Evolutionary conservation across 2,797 vertebrate species (phyloP), one percentile per base, ranked within the genome.

Genomic region (Coreius guichenoti): DNA sequence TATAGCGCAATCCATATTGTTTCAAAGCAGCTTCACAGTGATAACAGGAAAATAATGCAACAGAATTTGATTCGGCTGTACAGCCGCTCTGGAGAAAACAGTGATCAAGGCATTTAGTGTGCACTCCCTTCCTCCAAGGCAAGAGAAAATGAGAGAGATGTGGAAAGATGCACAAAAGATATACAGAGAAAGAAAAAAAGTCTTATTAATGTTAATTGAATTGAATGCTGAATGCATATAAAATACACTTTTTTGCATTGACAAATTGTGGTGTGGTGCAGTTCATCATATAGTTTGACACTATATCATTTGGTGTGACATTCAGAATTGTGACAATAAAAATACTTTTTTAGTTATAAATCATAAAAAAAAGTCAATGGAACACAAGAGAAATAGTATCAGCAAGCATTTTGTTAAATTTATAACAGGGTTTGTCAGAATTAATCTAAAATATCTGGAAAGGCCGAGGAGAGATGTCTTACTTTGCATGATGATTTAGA

Each of bases 381-480:
- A n/a, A n/a, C n/a, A n/a, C n/a, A n/a, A n/a, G n/a, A n/a, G n/a
- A 80, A 85, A 39, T 11, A 23, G 33, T 69, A 63, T 72, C 54
- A 85, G 54, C 83, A 80, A 78, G 75, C 74, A n/a, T n/a, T n/a
- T n/a, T n/a, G 29, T 72, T 21, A 49, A 54, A 73, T n/a, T n/a
- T n/a, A n/a, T n/a, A n/a, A n/a, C n/a, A 33, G 5, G 82, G 49
- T 84, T 78, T 79, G 16, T 58, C 51, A 70, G 23, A 70, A 43
- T n/a, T 45, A 79, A 58, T 70, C 82, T 26, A 77, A 84, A 84
- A 84, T 84, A 69, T 77, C 58, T 75, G 43, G 23, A 83, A 75
- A 49, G 70, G 47, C n/a, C 67, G 13, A 26, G 43, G 19, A 36
- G 2, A 51, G 26, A 49, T 49, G 8, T 9, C 21, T 43, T 69